phyloP scores from a whole-genome alignment of 2,888 invertebrate species.

The Exocentrus adspersus region DNA sequence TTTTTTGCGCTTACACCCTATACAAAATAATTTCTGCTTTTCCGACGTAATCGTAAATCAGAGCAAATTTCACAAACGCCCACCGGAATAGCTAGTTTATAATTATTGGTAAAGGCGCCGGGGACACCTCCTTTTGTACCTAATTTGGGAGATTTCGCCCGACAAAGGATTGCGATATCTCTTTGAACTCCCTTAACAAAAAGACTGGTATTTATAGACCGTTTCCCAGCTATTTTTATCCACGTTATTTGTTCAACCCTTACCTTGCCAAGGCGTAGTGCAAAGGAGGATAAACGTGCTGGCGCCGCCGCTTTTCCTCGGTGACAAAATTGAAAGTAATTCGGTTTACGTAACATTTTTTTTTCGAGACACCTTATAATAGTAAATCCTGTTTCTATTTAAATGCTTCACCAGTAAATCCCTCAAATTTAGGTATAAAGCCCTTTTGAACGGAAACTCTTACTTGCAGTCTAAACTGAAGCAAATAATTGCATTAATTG shows the following conservation, averaged over 20 bases:
- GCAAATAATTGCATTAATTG: too few species aligned
- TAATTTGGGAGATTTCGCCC: slow-evolving; percentile 12
- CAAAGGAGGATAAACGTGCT: too few species aligned
- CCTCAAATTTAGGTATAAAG: too few species aligned
- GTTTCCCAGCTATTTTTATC: not conserved
- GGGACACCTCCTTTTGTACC: not conserved
- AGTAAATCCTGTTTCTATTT: too few species aligned
- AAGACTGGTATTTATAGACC: slow-evolving; percentile 9
- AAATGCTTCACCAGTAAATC: too few species aligned
- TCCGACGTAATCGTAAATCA: too few species aligned
- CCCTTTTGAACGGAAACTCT: too few species aligned
- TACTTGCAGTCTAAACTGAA: too few species aligned
- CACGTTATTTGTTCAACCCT: not conserved
- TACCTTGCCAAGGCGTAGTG: not conserved
- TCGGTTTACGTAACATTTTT: not conserved
- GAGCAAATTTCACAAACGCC: slow-evolving; percentile 11
- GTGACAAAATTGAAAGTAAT: not conserved
- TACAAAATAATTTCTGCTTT: too few species aligned
- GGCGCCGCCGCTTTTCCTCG: too few species aligned
- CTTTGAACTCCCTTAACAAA: slow-evolving; percentile 9
- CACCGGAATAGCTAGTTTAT: slow-evolving; percentile 9
- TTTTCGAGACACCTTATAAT: too few species aligned
- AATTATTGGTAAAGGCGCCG: slow-evolving; percentile 7
- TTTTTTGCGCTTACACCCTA: too few species aligned
- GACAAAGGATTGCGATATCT: not conserved